Conservation (phyloP, 2,888 invertebrate species). For the Coenonympha arcania region DNA sequence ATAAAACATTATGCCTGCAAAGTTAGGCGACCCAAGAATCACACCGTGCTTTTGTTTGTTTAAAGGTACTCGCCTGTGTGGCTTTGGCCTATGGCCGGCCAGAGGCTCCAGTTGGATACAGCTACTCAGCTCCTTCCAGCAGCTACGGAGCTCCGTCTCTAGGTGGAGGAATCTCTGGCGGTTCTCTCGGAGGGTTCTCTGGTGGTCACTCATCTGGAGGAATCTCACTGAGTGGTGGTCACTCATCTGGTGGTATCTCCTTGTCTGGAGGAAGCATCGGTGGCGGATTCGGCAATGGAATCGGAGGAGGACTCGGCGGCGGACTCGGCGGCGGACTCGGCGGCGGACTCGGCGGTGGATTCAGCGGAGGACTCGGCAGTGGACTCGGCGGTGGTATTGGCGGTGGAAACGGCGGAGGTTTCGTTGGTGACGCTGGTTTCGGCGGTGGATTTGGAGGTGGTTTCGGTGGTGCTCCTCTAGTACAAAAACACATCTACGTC, state of each 20-base stretch:
- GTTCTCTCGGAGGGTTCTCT: conserved; percentile 45
- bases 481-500: conserved; percentile 91
- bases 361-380: conserved; percentile 34
- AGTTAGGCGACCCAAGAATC: background rate
- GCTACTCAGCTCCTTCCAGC: conserved; percentile 59
- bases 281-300: conserved; percentile 34
- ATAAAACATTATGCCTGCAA: background rate
- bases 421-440: conserved; percentile 55
- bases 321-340: conserved; percentile 19
- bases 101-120: conserved; percentile 70
- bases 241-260: conserved; percentile 28
- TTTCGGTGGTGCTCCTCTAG: conserved; percentile 75
- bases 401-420: conserved; percentile 34
- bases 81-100: conserved; percentile 65
- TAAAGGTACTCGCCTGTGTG: conserved; percentile 68
- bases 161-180: conserved; percentile 40
- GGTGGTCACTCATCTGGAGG: conserved; percentile 44
- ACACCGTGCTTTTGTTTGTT: conserved; percentile 38
- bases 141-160: conserved; percentile 44
- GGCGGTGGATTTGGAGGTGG: conserved; percentile 63
- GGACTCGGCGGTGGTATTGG: conserved; percentile 40
- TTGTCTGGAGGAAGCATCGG: conserved; percentile 15
- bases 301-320: conserved; percentile 34
- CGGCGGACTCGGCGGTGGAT: conserved; percentile 34
- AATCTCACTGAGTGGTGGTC: conserved; percentile 26